These are phyloP conservation scores for Scelioninae gen. 2 DNA, from an alignment of 2,888 invertebrate genomes.

Conservation along the genomic window DNA sequence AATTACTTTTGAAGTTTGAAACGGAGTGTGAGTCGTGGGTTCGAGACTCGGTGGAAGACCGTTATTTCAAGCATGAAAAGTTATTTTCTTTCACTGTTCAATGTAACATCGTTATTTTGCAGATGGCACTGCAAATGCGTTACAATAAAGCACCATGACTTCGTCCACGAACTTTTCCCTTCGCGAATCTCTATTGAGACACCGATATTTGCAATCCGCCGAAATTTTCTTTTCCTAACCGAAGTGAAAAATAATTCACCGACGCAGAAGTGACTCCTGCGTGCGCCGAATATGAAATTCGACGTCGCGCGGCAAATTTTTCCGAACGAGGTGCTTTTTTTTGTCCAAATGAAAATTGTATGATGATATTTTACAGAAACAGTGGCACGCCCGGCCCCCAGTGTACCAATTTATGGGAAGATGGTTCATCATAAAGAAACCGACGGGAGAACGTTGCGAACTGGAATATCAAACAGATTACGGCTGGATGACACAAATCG, in stretches of 20 bases:
- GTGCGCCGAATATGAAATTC: not conserved
- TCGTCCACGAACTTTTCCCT: too few species aligned
- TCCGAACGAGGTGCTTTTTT: not conserved
- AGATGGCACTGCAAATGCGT: too few species aligned
- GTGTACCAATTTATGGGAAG: constrained; percentile 82
- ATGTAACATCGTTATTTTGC: too few species aligned
- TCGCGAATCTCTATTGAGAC: too few species aligned
- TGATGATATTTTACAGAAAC: constrained; percentile 36
- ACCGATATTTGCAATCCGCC: too few species aligned
- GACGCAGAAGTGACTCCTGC: not conserved
- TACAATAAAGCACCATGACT: too few species aligned
- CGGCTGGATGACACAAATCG: constrained; percentile 77
- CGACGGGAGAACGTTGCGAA: constrained; percentile 73
- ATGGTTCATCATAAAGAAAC: constrained; percentile 83
- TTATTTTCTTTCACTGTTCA: too few species aligned
- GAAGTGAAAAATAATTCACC: not conserved
- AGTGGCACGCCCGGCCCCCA: constrained; percentile 62
- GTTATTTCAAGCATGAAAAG: too few species aligned
- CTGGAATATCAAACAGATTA: constrained; percentile 74
- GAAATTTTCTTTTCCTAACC: not conserved
- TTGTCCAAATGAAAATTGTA: constrained; percentile 5
- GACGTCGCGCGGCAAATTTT: not conserved
- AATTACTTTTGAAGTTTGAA: too few species aligned
- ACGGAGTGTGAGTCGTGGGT: too few species aligned
- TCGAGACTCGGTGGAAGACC: too few species aligned